Evolutionary conservation across 2,113 vertebrate species (phyloP), one percentile per base, ranked within the genome.

Genomic region (Lagopus muta): DNA sequence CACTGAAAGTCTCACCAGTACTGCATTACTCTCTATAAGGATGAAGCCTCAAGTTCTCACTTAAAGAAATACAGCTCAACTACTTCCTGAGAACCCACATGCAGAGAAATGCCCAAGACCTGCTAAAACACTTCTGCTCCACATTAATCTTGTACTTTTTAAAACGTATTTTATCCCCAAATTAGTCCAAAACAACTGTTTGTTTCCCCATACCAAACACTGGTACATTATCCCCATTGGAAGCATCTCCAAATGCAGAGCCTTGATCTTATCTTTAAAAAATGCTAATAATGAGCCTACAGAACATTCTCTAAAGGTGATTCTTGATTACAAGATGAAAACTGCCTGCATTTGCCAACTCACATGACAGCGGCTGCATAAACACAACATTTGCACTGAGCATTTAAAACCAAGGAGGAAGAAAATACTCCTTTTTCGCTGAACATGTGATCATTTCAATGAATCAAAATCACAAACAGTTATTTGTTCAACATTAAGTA

Each of bases 221-320:
- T 36, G 25, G 30, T 12, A 66, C 6, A 24, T 79, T 82, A 92
- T 80, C 91, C 28, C 54, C 36, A 73, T 42, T 76, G 75, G 85
- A 92, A 89, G 24, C 27, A 73, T 36, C 54, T 61, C 67, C 73
- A 80, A 91, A 87, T 78, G 54, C 85, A 54, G 15, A 91, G 50
- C 58, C 54, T 92, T 87, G 78, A 95, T 89, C 36, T 48, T 92
- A 54, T 82, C 92, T 92, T 95, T 58, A 79, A 82, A 92, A 73
- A 75, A 82, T 36, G 34, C 34, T 79, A 87, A 84, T 85, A 92
- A 89, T 1, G 2, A 89, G 85, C 11, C 36, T 52, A 30, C 89
- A 45, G 91, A 82, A 87, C 84, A 92, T 36, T 78, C 78, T 84
- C 48, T 82, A 65, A 89, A 89, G 62, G 74, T 32, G 22, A 67